Base-by-base conservation (phyloP, 2,888 invertebrate genomes). In the Hipparchia sbordonii region DNA sequence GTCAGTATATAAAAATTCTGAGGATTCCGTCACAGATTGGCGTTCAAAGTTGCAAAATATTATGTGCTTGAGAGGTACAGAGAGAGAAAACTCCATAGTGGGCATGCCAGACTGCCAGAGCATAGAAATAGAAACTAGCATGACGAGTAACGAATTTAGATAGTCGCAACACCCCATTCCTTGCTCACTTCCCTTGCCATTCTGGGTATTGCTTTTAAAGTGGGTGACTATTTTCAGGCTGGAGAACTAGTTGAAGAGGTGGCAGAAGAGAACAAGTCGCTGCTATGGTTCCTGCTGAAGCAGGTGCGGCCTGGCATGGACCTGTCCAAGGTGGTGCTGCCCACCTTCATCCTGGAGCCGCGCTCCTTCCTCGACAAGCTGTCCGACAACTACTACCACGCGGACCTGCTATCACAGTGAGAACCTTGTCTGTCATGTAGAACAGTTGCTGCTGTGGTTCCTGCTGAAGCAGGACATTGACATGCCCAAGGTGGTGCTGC, bases 241-340 rank as follows among this genome's bases (percentile, higher is more conserved):
- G 97, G 97, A 0, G 97, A 97, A 83, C 96, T 98, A 83, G 97
- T 98, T 2, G 97, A 98, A 84, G 98, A 98, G 85, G 95, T 99
- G 39, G 97, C 97, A 0, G 98, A 99, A 72, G 98, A 99, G 88
- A 98, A 99, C 92, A 98, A 98, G 89, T 98, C 98, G 23, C 94
- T 99, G 61, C 96, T 99, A 81, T 99, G 99, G 98, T 97, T 97
- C 85, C 94, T 99, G 57, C 95, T 99, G 82, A 99, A 99, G 90
- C 99, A 99, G 95, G 98, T 98, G 54, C 95, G 98, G 13, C 98
- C 98, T 0, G 99, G 99, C 66, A 99, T 99, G 99, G 99, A 99
- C 92, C 93, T 99, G 51, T 97, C 97, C 76, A 97, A 97, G 94
- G 95, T 99, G 62, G 98, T 98, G 12, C 92, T 99, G 78, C 98